Percentiles rank a stretch among this genome's conserved stretches.
Evolutionary conservation across 2,113 vertebrate genomes (phyloP).

Genomic region (Reinhardtius hippoglossoides): DNA sequence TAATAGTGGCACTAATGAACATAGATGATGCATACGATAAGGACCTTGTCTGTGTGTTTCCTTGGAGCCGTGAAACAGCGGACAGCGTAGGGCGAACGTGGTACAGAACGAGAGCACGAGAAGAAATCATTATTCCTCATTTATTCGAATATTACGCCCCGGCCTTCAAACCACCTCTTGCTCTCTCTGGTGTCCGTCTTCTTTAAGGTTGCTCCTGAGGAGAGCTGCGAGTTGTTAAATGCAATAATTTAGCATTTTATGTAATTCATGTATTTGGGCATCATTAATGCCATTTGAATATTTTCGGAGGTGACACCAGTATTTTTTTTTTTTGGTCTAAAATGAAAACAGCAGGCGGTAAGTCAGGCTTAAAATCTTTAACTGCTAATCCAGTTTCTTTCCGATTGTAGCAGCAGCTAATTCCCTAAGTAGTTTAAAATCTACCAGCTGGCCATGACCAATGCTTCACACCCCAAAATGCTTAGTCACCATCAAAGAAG

Average conservation of each 20-base stretch:
- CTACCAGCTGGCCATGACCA: slow-evolving; percentile 71
- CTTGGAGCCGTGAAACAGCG: neutral
- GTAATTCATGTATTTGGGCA: slow-evolving; percentile 44
- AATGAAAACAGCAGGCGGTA: slow-evolving; percentile 47
- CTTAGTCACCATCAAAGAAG: slow-evolving; percentile 59
- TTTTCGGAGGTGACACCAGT: slow-evolving; percentile 45
- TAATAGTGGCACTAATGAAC: slow-evolving; percentile 76
- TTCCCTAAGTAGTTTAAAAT: slow-evolving; percentile 74
- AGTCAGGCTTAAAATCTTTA: slow-evolving; percentile 68
- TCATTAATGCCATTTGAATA: slow-evolving; percentile 59
- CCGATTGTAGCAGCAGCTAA: slow-evolving; percentile 64
- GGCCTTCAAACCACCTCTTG: slow-evolving; percentile 17
- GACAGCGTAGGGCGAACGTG: slow-evolving; percentile 52
- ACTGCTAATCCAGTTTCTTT: slow-evolving; percentile 69
- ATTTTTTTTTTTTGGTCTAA: slow-evolving; percentile 25
- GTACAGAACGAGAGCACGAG: slow-evolving; percentile 20
- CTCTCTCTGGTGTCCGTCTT: neutral
- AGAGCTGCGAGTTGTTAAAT: neutral
- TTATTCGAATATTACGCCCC: slow-evolving; percentile 20
- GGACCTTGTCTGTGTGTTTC: slow-evolving; percentile 39
- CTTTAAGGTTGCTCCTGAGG: neutral
- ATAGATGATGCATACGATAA: slow-evolving; percentile 61
- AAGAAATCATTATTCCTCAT: slow-evolving; percentile 22
- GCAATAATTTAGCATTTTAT: neutral
- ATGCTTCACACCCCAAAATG: slow-evolving; percentile 55